Evolutionary conservation across 92 coral and sea anemone genomes (phyloP), one percentile per base, ranked within the genome.

Genomic region (Virgularia gustaviana): DNA sequence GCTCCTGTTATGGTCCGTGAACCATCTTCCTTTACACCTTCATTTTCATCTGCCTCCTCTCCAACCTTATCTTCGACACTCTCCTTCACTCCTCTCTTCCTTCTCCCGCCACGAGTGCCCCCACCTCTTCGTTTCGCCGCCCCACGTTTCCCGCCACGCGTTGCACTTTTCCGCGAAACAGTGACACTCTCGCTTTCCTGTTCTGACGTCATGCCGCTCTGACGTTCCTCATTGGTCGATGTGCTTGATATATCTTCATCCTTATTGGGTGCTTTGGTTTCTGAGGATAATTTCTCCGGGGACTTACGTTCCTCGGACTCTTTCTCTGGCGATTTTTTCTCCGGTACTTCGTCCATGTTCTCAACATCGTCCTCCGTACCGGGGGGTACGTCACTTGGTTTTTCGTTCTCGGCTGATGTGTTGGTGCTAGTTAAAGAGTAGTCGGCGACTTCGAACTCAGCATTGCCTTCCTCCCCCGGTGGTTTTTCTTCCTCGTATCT

Each of bases 401-500:
- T 20, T 44, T 18, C 20, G 42, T 57, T 6, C 44, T 49, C 34
- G 41, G 62, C 4, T 54, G 36, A 49, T 55, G 66, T 13, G 61
- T 3, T 19, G 51, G 12, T n/a, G n/a, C n/a, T n/a, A n/a, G n/a
- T n/a, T n/a, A n/a, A n/a, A n/a, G n/a, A n/a, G n/a, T 25, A 29
- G 41, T 65, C 5, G 29, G 56, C 43, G 15, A 31, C 59, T 32
- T 43, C 63, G 18, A 58, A 62, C 38, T 71, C 83, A 0, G 45
- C 73, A 36, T 72, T 63, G 24, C 44, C 52, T 4, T 92, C 99
- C 35, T 88, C 99, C 11, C 99, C 99, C 1, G 96, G 95, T 4
- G 99, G 96, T 53, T 71, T 64, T 57, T 84, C 88, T 33, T 62
- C 83, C 32, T 63, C 83, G 12, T 78, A 78, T 43, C 85, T 85